Evolutionary conservation across 2,113 vertebrate genomes (phyloP), one percentile per base, ranked within the genome.

Genomic region (Silurus meridionalis): DNA sequence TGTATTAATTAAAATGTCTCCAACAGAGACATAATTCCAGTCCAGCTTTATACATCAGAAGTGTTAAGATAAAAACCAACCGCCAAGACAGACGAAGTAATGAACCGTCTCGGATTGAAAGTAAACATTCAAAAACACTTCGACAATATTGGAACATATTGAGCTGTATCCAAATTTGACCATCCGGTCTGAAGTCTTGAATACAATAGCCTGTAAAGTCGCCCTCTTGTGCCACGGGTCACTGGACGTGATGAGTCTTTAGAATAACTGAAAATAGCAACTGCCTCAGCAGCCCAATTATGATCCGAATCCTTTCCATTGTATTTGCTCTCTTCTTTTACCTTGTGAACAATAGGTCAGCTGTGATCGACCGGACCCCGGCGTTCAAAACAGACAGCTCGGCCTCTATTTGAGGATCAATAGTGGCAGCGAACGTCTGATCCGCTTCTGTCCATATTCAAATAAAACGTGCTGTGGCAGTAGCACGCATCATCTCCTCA

Each of bases 391-490:
- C 89, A 89, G 80, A 92, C 92, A 85, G 88, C 90, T 93, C 90
- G 88, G 89, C 86, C 90, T 88, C 92, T 87, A 93, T 93, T 91
- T 91, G 89, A 91, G 90, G 91, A 94, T 95, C 94, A 94, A 94
- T 94, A 93, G 89, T 90, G 91, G 89, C 91, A 91, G 87, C 90
- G 92, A 93, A 94, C 93, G 92, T 92, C 91, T 92, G 91, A 92
- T 89, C 88, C 72, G 86, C 89, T 88, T 91, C 83, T 89, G 92
- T 94, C 92, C 92, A 93, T 93, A 93, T 94, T 94, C 92, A 93
- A 94, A 95, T 92, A 92, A 88, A 79, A 90, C 74, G 86, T 85
- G 85, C 89, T 71, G 88, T 57, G 89, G 91, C 89, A 91, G 88
- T 89, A 87, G 90, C 90, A 87, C 87, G 87, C 90, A 88, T 88